Evolutionary conservation across 1,140 invertebrate genomes (phyloP), one percentile per base, ranked within the genome.

Genomic region (Drosophila tropicalis): DNA sequence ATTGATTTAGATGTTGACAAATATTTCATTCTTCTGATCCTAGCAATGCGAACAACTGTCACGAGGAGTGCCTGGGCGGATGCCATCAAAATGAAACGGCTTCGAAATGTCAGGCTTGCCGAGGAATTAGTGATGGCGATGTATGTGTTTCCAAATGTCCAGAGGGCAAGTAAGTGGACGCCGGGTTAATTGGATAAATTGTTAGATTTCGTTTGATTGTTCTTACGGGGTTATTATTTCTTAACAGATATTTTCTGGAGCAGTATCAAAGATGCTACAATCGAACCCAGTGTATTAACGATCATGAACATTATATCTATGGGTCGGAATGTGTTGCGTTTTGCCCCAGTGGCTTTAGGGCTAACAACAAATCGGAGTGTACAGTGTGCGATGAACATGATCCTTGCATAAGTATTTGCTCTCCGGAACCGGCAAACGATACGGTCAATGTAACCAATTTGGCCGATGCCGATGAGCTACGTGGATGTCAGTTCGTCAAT

Each of bases 41-140:
- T 32, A 76, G 73, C 12, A 65, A 56, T 13, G 64, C 70, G 9
- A 54, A 77, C 13, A 15, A 72, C 12, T 91, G 90, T 15, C 81
- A 91, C n/a, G 71, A 78, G 10, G 69, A 89, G 17, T 91, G 90
- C 17, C 64, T 91, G 12, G 90, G 90, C 0, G 90, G 90, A 12
- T 91, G 90, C 32, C 56, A 64, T 32, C 32, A 10, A 5, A 74
- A 90, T 57, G 17, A 6, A 6, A 82, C 77, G 7, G 73, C 73
- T 5, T 60, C 67, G 1, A 79, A 76, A 10, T 91, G 90, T 36
- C 58, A 55, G 1, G 79, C 82, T 1, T 91, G 90, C n/a, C 76
- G 77, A 0, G 73, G 72, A 32, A 41, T 89, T 6, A 82, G 68
- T 15, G 68, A 91, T 72, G 74, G 62, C 22, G 90, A 83, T 0